These are phyloP conservation scores for Perca fluviatilis DNA, from an alignment of 2,113 vertebrate genomes.

Conservation along the genomic window DNA sequence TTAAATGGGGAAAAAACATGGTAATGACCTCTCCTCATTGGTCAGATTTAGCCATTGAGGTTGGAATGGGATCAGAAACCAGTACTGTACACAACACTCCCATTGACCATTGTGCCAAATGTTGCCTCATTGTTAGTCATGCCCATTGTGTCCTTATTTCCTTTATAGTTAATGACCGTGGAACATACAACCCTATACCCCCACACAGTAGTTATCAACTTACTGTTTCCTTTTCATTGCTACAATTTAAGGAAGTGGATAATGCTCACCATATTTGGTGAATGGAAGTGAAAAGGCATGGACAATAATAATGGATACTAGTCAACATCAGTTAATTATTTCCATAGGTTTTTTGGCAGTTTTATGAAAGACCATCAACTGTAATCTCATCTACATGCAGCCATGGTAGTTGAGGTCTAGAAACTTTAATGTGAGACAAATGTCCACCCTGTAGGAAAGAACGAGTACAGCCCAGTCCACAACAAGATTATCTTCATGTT, in stretches of 20 bases:
- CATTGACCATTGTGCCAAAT: conserved; percentile 47
- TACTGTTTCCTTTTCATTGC: conserved; percentile 5
- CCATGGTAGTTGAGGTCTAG: conserved; percentile 10
- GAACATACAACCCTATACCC: conserved; percentile 18
- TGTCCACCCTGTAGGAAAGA: conserved; percentile 38
- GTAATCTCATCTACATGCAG: conserved; percentile 30
- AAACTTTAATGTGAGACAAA: conserved; percentile 46
- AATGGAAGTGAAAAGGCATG: conserved; percentile 10
- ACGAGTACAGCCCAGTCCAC: not conserved
- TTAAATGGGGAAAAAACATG: conserved; percentile 60
- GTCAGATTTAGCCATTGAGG: conserved; percentile 42
- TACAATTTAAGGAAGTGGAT: conserved; percentile 50
- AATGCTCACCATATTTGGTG: conserved; percentile 17
- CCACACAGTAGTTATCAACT: not conserved
- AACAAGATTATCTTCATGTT: conserved; percentile 47
- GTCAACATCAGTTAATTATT: conserved; percentile 10
- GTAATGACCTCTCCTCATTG: conserved; percentile 66
- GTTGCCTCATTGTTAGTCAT: conserved; percentile 61
- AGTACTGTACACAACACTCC: conserved; percentile 33
- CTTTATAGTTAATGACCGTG: conserved; percentile 57
- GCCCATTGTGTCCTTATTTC: conserved; percentile 77
- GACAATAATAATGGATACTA: not conserved
- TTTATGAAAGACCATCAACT: conserved; percentile 26
- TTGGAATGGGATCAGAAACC: conserved; percentile 44
- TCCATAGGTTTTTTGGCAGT: conserved; percentile 17